These are phyloP conservation scores for Sicus ferrugineus DNA, from an alignment of 2,888 invertebrate species.

Conservation along the genomic window DNA sequence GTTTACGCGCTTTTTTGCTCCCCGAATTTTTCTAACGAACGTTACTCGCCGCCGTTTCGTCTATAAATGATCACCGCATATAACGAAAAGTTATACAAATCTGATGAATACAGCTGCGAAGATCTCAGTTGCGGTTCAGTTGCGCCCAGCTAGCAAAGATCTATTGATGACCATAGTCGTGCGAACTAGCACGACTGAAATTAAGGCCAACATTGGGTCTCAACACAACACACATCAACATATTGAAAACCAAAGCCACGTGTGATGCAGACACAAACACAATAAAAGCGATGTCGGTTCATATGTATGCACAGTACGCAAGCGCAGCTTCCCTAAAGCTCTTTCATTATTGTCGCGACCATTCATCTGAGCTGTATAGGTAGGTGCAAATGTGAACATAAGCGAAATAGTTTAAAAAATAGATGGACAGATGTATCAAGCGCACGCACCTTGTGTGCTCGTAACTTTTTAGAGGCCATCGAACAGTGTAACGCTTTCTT, in stretches of 20 bases:
- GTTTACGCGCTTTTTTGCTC: conserved; percentile 32
- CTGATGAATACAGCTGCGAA: conserved; percentile 29
- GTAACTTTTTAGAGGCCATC: too few relatives aligned
- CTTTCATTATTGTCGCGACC: too few relatives aligned
- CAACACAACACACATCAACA: conserved; percentile 24
- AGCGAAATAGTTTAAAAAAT: too few relatives aligned
- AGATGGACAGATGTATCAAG: too few relatives aligned
- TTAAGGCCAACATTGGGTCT: conserved; percentile 56
- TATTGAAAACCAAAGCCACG: background rate
- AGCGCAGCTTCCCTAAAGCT: background rate
- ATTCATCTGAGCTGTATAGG: too few relatives aligned
- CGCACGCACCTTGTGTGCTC: too few relatives aligned
- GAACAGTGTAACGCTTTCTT: too few relatives aligned
- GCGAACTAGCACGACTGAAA: conserved; percentile 41
- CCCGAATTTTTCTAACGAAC: conserved; percentile 53
- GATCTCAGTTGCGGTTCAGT: conserved; percentile 21
- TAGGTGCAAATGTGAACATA: too few relatives aligned
- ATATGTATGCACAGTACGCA: background rate
- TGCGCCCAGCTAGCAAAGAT: conserved; percentile 34
- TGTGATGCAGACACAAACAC: background rate
- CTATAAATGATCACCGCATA: conserved; percentile 56
- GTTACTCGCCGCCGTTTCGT: conserved; percentile 56
- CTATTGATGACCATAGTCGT: conserved; percentile 35
- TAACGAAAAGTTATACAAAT: conserved; percentile 37
- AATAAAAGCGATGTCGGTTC: background rate